A percentile compares a stretch with the other conserved stretches of the same genome.
These are phyloP conservation scores for Oenanthe oenanthe DNA, from an alignment of 2,113 vertebrate genomes.

Conservation along the genomic window DNA sequence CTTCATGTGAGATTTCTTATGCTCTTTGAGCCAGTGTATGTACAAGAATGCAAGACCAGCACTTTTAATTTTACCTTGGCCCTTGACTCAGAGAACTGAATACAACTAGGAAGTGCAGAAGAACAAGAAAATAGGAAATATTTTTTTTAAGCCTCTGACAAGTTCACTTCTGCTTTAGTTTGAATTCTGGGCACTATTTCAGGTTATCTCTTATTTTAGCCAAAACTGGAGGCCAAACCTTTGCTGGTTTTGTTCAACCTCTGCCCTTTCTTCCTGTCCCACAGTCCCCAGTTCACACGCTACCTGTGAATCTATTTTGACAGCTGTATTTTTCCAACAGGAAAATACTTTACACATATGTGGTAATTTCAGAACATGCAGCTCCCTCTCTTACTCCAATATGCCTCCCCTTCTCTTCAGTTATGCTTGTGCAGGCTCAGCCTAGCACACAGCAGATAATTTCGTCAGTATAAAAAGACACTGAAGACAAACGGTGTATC, in stretches of 20 bases:
- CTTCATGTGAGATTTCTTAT: neutral
- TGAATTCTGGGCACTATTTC: slow-evolving; percentile 23
- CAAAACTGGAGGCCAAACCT: slow-evolving; percentile 19
- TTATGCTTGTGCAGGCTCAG: neutral
- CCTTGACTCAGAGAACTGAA: neutral
- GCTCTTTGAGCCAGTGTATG: neutral
- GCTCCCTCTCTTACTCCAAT: neutral
- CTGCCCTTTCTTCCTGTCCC: slow-evolving; percentile 28
- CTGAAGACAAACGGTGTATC: neutral
- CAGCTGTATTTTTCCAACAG: slow-evolving; percentile 48
- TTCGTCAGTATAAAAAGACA: neutral
- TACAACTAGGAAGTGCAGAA: neutral
- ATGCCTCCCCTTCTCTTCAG: neutral
- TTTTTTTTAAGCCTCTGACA: slow-evolving; percentile 48
- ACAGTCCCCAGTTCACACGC: neutral
- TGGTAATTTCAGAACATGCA: neutral
- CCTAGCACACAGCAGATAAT: neutral
- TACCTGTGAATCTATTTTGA: slow-evolving; percentile 56
- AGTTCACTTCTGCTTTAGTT: slow-evolving; percentile 20
- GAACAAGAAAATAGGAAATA: slow-evolving; percentile 39
- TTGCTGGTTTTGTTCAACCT: slow-evolving; percentile 24
- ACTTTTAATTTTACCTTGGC: slow-evolving; percentile 28
- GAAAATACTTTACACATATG: slow-evolving; percentile 6
- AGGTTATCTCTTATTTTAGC: slow-evolving; percentile 35
- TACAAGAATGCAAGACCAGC: neutral